These are phyloP conservation scores for Phalanger gymnotis DNA, from an alignment of 2,797 vertebrate genomes.

Conservation along the genomic window DNA sequence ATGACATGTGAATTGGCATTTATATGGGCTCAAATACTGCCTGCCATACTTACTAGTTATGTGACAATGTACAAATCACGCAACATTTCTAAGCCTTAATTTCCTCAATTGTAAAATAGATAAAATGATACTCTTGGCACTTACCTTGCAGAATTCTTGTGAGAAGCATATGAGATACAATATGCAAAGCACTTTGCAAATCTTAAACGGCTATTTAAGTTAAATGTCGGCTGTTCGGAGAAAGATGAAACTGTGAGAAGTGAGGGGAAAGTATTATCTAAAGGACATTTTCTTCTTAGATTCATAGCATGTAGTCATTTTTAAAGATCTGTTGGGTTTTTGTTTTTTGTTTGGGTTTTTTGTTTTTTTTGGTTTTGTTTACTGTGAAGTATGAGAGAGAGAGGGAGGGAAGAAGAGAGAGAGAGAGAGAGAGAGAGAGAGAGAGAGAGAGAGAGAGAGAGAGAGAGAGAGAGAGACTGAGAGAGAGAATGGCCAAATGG, in stretches of 20 bases:
- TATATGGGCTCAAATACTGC: neutral
- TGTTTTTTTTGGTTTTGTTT: neutral
- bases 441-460: too few relatives aligned
- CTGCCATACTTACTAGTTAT: neutral
- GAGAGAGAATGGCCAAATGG: neutral
- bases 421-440: too few relatives aligned
- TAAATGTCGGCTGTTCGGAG: neutral
- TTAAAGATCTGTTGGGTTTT: neutral
- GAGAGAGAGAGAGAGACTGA: neutral
- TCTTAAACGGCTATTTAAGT: neutral
- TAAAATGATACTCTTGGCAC: neutral
- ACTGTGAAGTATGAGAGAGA: too few relatives aligned
- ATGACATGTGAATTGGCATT: neutral
- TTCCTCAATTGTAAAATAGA: neutral
- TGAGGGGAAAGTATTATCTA: neutral
- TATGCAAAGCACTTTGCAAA: neutral
- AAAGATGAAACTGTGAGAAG: neutral
- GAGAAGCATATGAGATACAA: neutral
- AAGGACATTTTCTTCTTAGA: neutral
- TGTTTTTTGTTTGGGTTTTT: too few relatives aligned
- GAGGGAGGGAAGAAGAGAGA: too few relatives aligned
- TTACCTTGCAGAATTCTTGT: neutral
- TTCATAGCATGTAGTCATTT: neutral
- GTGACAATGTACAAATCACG: neutral
- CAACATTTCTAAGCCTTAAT: neutral